Conservation (phyloP, 2,113 vertebrate genomes). For the Natator depressus region DNA sequence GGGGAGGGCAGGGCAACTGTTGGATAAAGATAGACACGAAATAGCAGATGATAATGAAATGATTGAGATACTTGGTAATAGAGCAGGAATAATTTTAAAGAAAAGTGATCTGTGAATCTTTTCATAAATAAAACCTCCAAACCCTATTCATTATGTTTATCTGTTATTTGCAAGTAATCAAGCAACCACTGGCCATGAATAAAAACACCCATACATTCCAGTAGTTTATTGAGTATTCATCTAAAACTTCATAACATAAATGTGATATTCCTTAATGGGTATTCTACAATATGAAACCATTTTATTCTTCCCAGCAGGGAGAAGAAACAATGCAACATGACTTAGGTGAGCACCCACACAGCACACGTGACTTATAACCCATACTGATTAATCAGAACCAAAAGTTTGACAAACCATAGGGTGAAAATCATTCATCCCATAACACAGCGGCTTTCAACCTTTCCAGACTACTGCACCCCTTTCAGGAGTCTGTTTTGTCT, state of each 20-base stretch:
- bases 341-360: neutral
- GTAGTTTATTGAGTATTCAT: neutral
- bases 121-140: neutral
- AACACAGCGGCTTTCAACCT: neutral
- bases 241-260: neutral
- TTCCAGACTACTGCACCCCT: too few species aligned
- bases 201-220: neutral
- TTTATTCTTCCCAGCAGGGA: neutral
- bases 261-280: neutral
- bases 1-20: accelerated
- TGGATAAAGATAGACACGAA: neutral
- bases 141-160: neutral
- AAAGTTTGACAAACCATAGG: neutral
- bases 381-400: neutral
- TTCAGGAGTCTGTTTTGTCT: too few species aligned
- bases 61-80: accelerated
- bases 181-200: too few species aligned
- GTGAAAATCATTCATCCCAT: neutral
- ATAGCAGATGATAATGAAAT: neutral
- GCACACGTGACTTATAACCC: too few species aligned
- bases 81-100: neutral
- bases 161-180: too few species aligned
- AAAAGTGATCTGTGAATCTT: neutral
- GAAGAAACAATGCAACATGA: neutral
- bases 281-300: neutral